Conservation (phyloP, 2,113 vertebrate genomes). For the Leucoraja erinaceus region DNA sequence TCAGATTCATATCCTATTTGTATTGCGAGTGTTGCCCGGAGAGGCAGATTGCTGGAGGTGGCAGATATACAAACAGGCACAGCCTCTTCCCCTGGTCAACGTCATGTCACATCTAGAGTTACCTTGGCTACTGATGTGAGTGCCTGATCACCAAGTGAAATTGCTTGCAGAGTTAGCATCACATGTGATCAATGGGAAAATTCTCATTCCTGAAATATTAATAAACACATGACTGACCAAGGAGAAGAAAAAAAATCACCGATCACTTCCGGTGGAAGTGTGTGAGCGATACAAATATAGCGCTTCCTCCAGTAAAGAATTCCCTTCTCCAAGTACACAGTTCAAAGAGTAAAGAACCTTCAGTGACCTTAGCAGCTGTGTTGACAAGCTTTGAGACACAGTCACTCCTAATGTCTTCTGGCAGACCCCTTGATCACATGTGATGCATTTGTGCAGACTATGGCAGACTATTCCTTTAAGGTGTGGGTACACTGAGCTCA, state of each 20-base stretch:
- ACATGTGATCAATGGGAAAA: too few relatives aligned
- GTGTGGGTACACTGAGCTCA: not conserved
- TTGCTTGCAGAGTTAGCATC: too few relatives aligned
- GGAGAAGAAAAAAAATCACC: not conserved
- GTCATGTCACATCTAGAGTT: not conserved
- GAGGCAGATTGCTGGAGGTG: not conserved
- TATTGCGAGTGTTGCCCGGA: not conserved
- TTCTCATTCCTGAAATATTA: too few relatives aligned
- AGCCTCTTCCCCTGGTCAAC: not conserved
- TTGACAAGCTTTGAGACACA: not conserved
- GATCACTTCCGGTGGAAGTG: not conserved
- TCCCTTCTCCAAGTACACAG: not conserved
- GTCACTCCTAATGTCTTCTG: not conserved
- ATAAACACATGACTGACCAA: too few relatives aligned
- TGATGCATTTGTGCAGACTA: too few relatives aligned
- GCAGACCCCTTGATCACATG: too few relatives aligned
- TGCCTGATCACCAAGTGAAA: too few relatives aligned
- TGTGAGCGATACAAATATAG: not conserved
- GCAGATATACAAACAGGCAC: not conserved
- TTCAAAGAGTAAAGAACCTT: not conserved
- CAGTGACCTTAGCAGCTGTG: not conserved
- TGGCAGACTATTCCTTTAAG: not conserved
- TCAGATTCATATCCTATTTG: not conserved
- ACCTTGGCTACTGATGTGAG: not conserved
- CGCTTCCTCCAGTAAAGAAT: not conserved